Conservation (phyloP, 2,888 invertebrate genomes). For the Rotaria socialis region DNA sequence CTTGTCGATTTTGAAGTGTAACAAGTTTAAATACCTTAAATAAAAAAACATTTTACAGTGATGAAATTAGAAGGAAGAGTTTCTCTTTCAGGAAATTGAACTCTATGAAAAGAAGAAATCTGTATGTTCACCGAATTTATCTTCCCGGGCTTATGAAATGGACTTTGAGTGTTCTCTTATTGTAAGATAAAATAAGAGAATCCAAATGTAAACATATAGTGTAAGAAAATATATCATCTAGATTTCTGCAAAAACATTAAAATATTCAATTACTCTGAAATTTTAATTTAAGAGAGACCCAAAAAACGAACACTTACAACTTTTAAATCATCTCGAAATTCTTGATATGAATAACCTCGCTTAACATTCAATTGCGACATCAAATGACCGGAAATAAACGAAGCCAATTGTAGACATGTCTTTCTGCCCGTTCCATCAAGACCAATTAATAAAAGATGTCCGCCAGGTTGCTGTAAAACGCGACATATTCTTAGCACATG, state of each 20-base stretch:
- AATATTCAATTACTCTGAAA: too few species aligned
- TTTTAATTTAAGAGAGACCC: not conserved
- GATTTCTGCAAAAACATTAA: too few species aligned
- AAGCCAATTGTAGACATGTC: slow-evolving; percentile 55
- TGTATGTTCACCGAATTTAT: too few species aligned
- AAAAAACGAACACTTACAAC: slow-evolving; percentile 50
- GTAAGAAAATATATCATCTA: too few species aligned
- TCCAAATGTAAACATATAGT: too few species aligned
- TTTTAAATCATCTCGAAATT: slow-evolving; percentile 58
- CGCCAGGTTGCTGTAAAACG: slow-evolving; percentile 58
- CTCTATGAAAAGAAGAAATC: too few species aligned
- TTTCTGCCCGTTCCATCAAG: slow-evolving; percentile 53
- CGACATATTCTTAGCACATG: slow-evolving; percentile 57
- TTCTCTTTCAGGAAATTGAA: too few species aligned
- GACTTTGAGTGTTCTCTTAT: too few species aligned
- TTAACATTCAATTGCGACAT: slow-evolving; percentile 56
- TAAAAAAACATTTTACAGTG: not conserved
- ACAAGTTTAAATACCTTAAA: slow-evolving; percentile 39
- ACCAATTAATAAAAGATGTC: slow-evolving; percentile 58
- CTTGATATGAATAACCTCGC: slow-evolving; percentile 53
- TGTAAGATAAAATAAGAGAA: too few species aligned
- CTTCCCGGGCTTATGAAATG: too few species aligned
- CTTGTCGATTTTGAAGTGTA: slow-evolving; percentile 36
- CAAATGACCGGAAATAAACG: slow-evolving; percentile 55
- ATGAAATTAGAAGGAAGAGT: too few species aligned